These are phyloP conservation scores for Psittacula echo DNA, from an alignment of 2,797 vertebrate species.

Conservation along the genomic window DNA sequence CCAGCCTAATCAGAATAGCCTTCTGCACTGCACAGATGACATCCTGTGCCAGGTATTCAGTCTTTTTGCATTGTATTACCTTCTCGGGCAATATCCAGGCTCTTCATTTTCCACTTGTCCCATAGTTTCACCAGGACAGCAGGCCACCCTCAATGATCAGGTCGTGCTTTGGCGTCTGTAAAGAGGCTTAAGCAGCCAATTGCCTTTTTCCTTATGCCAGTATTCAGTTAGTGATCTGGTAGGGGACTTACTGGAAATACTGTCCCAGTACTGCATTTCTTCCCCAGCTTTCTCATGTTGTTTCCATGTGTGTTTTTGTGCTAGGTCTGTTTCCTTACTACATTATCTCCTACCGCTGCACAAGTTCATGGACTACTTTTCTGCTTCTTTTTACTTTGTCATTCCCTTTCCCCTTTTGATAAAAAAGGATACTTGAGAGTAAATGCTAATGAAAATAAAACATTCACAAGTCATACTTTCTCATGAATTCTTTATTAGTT, in stretches of 20 bases:
- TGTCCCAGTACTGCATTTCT: background rate
- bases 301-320: background rate
- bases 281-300: accelerated
- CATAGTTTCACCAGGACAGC: accelerated
- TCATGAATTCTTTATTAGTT: background rate
- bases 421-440: background rate
- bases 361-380: background rate
- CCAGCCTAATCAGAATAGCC: background rate
- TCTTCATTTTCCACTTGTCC: background rate
- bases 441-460: background rate
- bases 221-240: background rate
- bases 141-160: background rate
- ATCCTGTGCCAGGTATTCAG: background rate
- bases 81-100: background rate
- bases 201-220: background rate
- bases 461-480: background rate
- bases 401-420: background rate
- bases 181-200: background rate
- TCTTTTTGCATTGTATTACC: background rate
- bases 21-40: background rate
- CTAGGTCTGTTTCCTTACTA: background rate
- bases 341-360: background rate
- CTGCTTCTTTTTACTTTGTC: background rate
- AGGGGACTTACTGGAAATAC: background rate
- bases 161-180: background rate